Evolutionary conservation across 2,797 vertebrate species (phyloP).

Genomic region (Rhadinocentrus ornatus): DNA sequence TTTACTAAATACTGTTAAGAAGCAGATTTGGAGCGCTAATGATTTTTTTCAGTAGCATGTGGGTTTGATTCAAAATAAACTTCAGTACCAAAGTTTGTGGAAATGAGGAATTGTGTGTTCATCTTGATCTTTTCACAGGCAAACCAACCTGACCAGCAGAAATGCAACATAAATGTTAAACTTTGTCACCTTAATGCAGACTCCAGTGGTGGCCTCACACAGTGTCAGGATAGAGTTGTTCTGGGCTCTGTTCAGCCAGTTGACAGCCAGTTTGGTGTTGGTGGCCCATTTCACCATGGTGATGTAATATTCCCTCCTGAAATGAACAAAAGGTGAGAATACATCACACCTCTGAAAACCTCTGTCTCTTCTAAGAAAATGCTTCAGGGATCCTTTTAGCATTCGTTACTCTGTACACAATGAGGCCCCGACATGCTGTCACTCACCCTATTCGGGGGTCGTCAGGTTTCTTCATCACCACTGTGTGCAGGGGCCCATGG

Average conservation of each 20-base stretch:
- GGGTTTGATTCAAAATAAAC: conserved; percentile 1
- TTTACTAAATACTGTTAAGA: conserved; percentile 3
- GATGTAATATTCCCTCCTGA: conserved; percentile 92
- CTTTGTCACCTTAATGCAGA: conserved; percentile 93
- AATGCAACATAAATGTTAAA: background rate
- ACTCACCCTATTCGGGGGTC: conserved; percentile 94
- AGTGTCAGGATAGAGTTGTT: conserved; percentile 97
- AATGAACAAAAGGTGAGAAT: conserved; percentile 11
- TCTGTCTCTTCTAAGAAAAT: background rate
- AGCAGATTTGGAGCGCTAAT: background rate
- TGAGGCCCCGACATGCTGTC: background rate
- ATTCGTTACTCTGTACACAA: conserved; percentile 11
- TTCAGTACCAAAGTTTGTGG: background rate
- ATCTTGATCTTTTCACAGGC: conserved; percentile 1
- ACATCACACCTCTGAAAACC: conserved; percentile 16
- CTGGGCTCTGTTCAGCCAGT: conserved; percentile 97
- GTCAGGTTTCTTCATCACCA: conserved; percentile 93
- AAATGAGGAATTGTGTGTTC: background rate
- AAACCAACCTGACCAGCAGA: background rate
- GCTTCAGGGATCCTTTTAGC: conserved; percentile 2
- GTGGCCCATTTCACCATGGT: conserved; percentile 99
- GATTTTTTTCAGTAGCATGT: background rate
- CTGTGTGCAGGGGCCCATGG: conserved; percentile 93
- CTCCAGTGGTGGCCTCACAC: conserved; percentile 94
- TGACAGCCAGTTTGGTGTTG: conserved; percentile 96